Base-by-base conservation (phyloP, 2,113 vertebrate genomes). In the Phalacrocorax brasilianus region DNA sequence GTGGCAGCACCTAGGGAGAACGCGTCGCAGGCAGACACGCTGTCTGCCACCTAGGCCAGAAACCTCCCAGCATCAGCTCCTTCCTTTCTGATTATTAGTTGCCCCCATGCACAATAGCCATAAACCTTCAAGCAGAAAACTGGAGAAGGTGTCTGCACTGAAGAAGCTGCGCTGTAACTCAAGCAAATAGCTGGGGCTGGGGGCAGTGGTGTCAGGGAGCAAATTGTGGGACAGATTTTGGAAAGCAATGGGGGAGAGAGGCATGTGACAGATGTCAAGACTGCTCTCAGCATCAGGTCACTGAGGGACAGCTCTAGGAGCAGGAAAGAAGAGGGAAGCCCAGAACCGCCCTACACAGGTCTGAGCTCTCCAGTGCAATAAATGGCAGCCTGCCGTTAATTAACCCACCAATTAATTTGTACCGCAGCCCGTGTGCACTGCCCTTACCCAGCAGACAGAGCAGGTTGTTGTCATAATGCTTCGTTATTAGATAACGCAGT, bases 401-500 rank as follows among this genome's bases (percentile, higher is more conserved):
- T 28, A 35, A 30, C 18, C 70, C 50, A 7, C 15, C 1, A 3
- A 4, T 13, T 18, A 5, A 11, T 22, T 28, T 23, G 19, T 18
- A 5, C 4, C 5, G 52, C 33, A 27, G 47, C 52, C 3, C 1
- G 0, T 5, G 32, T 6, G 44, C 20, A 0, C 65, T 67, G 76
- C 73, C 67, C 27, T 40, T 1, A 6, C 21, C 14, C 30, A 17
- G 49, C 49, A 61, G 23, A 2, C 40, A 38, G 44, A 3, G 4
- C 23, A 17, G 49, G 6, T 1, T 15, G 24, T 1, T 35, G 17
- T 4, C 35, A 3, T 4, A 21, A 24, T 40, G 0, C 15, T 17
- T 33, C 19, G 1, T 2, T 4, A 0, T 0, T 3, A 40, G 38
- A 6, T 1, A n/a, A 12, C 3, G 19, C 52, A 44, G 68, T 3